Evolutionary conservation across 2,113 vertebrate genomes (phyloP).

Genomic region (Orycteropus afer): DNA sequence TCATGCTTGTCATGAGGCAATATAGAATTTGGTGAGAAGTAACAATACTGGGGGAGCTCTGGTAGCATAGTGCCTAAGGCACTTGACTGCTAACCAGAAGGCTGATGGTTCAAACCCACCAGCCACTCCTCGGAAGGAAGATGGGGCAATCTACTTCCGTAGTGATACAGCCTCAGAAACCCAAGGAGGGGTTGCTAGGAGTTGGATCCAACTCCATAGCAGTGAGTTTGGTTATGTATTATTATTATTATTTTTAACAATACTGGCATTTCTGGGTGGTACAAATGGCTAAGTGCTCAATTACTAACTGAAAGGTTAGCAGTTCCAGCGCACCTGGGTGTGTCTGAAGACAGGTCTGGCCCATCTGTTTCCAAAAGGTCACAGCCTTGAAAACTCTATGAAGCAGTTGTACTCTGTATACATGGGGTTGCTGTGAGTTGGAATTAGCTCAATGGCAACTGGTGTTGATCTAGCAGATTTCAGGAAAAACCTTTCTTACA

Average conservation of each 20-base stretch:
- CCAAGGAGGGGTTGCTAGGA: too few relatives aligned
- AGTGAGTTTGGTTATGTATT: too few relatives aligned
- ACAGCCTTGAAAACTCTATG: neutral
- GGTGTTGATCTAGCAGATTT: neutral
- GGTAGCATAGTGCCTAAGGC: too few relatives aligned
- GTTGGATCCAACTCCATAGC: too few relatives aligned
- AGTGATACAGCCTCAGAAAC: too few relatives aligned
- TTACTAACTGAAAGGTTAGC: neutral
- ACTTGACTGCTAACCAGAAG: neutral
- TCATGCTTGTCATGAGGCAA: neutral
- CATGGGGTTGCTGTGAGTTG: neutral
- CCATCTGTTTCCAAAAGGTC: neutral
- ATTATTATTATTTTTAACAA: too few relatives aligned
- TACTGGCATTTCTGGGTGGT: neutral
- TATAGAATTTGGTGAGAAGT: neutral
- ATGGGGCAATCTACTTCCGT: too few relatives aligned
- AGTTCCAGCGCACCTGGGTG: neutral
- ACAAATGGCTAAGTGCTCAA: too few relatives aligned
- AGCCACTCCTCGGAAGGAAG: neutral
- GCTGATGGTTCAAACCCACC: neutral
- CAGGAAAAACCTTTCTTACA: neutral
- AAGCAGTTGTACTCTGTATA: neutral
- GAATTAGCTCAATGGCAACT: neutral
- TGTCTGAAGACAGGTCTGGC: neutral
- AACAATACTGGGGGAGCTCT: neutral